Conservation (phyloP, 2,113 vertebrate species). For the Gnathonemus longibarbis region DNA sequence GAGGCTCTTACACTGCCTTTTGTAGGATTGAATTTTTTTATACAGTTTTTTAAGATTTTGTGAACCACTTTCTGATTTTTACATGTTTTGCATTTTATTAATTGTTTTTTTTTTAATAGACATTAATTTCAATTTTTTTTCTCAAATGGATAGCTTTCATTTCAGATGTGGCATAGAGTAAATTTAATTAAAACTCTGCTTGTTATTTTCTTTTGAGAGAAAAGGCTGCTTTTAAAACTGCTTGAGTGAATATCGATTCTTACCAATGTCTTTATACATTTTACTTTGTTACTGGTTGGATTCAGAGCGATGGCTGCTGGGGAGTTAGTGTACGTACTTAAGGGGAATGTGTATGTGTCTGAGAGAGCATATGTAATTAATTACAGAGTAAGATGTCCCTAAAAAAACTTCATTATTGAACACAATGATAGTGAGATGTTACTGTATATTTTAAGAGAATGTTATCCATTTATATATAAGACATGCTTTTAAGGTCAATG, state of each 20-base stretch:
- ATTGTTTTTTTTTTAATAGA: neutral
- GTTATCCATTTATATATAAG: conserved; percentile 5
- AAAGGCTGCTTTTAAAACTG: conserved; percentile 20
- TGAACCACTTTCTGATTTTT: conserved; percentile 13
- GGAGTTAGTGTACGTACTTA: neutral
- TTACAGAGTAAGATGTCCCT: conserved; percentile 12
- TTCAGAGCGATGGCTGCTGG: neutral
- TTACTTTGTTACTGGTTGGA: conserved; percentile 17
- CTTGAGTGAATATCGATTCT: conserved; percentile 20
- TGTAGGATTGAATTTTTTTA: conserved; percentile 16
- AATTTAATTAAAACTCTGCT: conserved; percentile 6
- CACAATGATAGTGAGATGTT: conserved; percentile 5
- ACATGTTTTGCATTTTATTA: conserved; percentile 16
- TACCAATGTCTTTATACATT: conserved; percentile 21
- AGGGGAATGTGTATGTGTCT: conserved; percentile 4
- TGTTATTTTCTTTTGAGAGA: conserved; percentile 8
- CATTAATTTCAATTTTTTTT: neutral
- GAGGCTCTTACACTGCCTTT: neutral
- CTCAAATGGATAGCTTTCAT: conserved; percentile 5
- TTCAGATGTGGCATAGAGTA: conserved; percentile 1
- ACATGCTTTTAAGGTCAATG: conserved; percentile 2
- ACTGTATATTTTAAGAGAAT: conserved; percentile 11
- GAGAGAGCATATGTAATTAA: conserved; percentile 12
- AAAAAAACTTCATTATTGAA: conserved; percentile 8
- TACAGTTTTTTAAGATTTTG: conserved; percentile 16